Percentiles rank a stretch among this genome's conserved stretches.
phyloP scores from a whole-genome alignment of 2,113 vertebrate genomes.

The Rhabdomys dilectus region DNA sequence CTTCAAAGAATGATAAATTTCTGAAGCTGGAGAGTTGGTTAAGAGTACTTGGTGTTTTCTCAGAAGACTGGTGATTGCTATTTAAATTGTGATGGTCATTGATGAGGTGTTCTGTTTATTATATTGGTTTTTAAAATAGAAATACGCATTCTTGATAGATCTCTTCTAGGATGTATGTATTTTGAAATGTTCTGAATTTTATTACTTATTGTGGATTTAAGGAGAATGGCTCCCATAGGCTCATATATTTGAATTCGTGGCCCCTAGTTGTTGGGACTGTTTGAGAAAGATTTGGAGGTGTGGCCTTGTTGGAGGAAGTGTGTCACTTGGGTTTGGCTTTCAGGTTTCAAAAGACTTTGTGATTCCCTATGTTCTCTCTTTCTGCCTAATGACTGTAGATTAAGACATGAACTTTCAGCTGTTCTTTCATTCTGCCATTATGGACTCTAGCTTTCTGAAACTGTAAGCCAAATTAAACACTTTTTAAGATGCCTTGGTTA shows the following conservation, averaged over 20 bases:
- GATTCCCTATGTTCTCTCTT: neutral
- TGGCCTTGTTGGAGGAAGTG: neutral
- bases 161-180: conserved; percentile 14
- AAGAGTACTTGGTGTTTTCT: neutral
- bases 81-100: neutral
- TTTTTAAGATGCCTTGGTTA: neutral
- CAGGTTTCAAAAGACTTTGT: neutral
- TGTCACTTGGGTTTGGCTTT: neutral
- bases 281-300: neutral
- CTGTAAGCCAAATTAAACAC: neutral
- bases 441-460: neutral
- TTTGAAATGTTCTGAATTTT: conserved; percentile 50
- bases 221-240: neutral
- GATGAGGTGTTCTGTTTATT: conserved; percentile 16
- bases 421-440: neutral
- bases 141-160: neutral
- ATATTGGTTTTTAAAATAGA: conserved; percentile 19
- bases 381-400: neutral
- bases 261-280: neutral
- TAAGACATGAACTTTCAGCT: neutral
- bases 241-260: neutral
- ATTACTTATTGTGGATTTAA: neutral
- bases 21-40: neutral
- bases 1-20: too few relatives aligned
- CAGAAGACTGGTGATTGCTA: conserved; percentile 26